These are phyloP conservation scores for Prosapia bicincta DNA, from an alignment of 2,888 invertebrate genomes.

Conservation along the genomic window DNA sequence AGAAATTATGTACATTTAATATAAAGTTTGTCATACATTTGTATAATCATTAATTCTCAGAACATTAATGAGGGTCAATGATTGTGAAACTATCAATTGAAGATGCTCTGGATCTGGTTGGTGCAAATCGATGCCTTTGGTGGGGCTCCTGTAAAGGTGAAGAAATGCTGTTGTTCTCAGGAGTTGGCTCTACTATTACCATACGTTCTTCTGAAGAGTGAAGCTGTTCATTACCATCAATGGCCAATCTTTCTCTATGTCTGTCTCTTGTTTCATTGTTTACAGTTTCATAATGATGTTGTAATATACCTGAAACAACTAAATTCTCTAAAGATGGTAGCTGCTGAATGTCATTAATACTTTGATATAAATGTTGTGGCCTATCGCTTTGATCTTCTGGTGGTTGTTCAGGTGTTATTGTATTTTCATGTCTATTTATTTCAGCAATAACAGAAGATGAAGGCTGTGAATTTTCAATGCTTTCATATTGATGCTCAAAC, in stretches of 20 bases:
- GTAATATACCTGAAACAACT: neutral
- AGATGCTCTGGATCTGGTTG: neutral
- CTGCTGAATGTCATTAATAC: neutral
- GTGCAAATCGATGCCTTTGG: neutral
- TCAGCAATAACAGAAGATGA: neutral
- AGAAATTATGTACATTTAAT: no score
- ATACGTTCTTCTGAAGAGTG: neutral
- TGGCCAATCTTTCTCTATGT: neutral
- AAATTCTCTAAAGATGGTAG: neutral
- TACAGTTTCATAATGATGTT: neutral
- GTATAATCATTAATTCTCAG: no score
- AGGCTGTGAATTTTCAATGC: neutral
- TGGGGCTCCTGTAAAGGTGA: neutral
- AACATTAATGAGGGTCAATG: neutral
- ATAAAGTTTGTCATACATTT: no score
- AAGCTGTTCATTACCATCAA: neutral
- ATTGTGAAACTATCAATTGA: neutral
- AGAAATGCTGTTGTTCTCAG: neutral
- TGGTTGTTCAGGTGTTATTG: neutral
- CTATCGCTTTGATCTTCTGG: neutral
- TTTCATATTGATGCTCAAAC: conserved; percentile 8
- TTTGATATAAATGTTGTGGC: neutral
- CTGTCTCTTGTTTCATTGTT: neutral
- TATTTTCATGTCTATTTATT: neutral
- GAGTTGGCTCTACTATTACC: neutral